Percentiles rank a stretch among this genome's conserved stretches.
phyloP scores from a whole-genome alignment of 2,888 invertebrate genomes.

The Cheilosia scutellata region DNA sequence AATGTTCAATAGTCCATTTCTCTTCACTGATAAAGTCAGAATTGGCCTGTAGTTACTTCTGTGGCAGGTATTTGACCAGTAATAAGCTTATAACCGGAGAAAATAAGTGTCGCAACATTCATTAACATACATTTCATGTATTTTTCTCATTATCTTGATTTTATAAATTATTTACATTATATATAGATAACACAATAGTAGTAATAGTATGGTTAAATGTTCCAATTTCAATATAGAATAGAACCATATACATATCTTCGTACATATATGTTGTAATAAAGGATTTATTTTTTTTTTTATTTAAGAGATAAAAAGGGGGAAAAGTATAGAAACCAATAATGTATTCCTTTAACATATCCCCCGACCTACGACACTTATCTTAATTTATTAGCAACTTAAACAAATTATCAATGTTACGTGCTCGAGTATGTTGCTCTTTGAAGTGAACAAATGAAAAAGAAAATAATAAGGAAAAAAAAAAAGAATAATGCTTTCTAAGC shows the following conservation, averaged over 20 bases:
- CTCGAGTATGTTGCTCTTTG: slow-evolving; percentile 20
- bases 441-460: slow-evolving; percentile 14
- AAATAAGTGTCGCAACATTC: not conserved
- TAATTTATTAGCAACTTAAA: slow-evolving; percentile 19
- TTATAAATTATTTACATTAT: slow-evolving; percentile 75
- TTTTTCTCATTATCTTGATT: slow-evolving; percentile 52
- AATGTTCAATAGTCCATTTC: no score
- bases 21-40: no score
- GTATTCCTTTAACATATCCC: slow-evolving; percentile 8
- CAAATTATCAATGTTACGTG: slow-evolving; percentile 31
- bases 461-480: not conserved
- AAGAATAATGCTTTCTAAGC: slow-evolving; percentile 38
- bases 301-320: slow-evolving; percentile 16
- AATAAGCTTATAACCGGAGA: no score
- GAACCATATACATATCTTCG: slow-evolving; percentile 27
- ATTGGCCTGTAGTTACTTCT: no score
- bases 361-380: slow-evolving; percentile 38
- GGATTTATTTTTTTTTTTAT: slow-evolving; percentile 14
- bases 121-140: slow-evolving; percentile 67
- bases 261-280: slow-evolving; percentile 21
- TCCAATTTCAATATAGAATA: slow-evolving; percentile 49
- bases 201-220: slow-evolving; percentile 64
- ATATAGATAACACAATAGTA: slow-evolving; percentile 73
- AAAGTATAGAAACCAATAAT: slow-evolving; percentile 8
- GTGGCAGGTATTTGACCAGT: no score